Evolutionary conservation across 2,888 invertebrate genomes (phyloP), one percentile per base, ranked within the genome.

Genomic region (Volucella inanis): DNA sequence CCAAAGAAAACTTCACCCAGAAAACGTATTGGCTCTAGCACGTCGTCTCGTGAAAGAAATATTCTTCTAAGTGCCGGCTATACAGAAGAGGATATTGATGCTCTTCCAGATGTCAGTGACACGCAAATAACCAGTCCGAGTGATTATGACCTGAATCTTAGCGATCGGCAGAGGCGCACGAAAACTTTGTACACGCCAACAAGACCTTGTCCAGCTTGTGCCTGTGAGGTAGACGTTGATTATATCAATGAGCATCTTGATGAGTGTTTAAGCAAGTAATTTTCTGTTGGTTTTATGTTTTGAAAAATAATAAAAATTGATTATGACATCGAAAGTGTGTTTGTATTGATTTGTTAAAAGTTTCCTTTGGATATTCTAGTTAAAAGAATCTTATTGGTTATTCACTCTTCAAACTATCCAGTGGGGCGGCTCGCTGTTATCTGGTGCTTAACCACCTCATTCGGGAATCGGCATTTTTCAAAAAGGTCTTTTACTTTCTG

Each of bases 181-280:
- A 88, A 88, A 11, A 87, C 75, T 22, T 87, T 91, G 2, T 88
- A 87, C 12, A 90, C 89, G 55, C 78, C 75, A 1, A 91, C 90
- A 0, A 87, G 87, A 0, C 83, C 89, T 31, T 92, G 92, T 64
- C 92, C 92, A 3, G 89, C 87, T 10, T 92, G 92, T 71, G 90
- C 90, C 2, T 77, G 81, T 11, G 89, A 90, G 49, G 87, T 91
- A 2, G 88, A 89, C n/a, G 88, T 89, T 1, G 87, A 89, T 39
- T 87, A 88, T 64, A 85, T 92, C 18, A 90, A 90, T 64, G 89
- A 89, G 0, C 92, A 92, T 81, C 87, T 91, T 9, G 89, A 89
- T 47, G 74, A 89, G 43, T 92, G 92, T 65, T 74, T 88, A n/a
- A 71, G 15, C 2, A 88, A 87, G 41, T 84, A 81, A 43, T 59